Evolutionary conservation across 2,888 invertebrate genomes (phyloP).

Genomic region (Phrixothrix hirtus): DNA sequence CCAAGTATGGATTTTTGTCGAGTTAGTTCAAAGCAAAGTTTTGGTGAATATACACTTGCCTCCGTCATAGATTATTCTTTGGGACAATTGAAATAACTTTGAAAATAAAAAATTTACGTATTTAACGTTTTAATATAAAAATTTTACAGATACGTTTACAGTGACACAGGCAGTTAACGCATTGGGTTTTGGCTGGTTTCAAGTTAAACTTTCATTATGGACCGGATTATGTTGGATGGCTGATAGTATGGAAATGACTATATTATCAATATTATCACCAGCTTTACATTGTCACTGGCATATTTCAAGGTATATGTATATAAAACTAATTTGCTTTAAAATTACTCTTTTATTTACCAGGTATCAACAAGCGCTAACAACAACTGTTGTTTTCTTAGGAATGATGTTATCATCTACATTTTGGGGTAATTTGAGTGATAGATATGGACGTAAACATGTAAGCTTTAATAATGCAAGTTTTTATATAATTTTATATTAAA

Average conservation of each 20-base stretch:
- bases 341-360: constrained; percentile 51
- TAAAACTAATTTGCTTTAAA: background rate
- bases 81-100: too few relatives aligned
- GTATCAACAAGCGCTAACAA: constrained; percentile 90
- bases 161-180: constrained; percentile 86
- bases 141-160: constrained; percentile 76
- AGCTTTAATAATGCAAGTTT: constrained; percentile 41
- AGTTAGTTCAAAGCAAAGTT: too few relatives aligned
- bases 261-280: constrained; percentile 89
- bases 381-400: constrained; percentile 91
- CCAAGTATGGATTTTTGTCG: too few relatives aligned
- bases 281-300: constrained; percentile 95
- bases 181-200: constrained; percentile 86
- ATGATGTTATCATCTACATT: constrained; percentile 97
- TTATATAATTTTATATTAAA: background rate
- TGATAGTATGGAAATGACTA: constrained; percentile 98
- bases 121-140: background rate
- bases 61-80: too few relatives aligned
- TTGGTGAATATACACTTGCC: too few relatives aligned
- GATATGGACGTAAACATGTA: constrained; percentile 87
- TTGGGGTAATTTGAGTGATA: constrained; percentile 94
- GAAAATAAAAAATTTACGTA: too few relatives aligned
- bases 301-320: constrained; percentile 65
- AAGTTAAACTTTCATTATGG: constrained; percentile 82
- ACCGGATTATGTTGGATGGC: constrained; percentile 95